These are phyloP conservation scores for Palythoa grandis DNA, from an alignment of 92 coral and sea anemone species.

Conservation along the genomic window DNA sequence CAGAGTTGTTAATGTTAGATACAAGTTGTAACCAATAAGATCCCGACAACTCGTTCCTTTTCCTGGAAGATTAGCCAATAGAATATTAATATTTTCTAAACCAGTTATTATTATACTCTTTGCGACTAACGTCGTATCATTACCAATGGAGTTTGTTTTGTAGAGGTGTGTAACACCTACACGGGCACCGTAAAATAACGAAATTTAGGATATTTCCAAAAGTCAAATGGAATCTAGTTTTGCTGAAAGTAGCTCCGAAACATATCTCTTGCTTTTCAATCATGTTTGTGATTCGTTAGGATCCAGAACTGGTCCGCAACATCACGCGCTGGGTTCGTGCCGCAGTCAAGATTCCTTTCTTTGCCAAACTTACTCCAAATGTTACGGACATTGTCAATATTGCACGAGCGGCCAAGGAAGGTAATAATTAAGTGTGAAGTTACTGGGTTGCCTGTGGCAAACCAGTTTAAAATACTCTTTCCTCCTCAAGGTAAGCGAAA, in stretches of 20 bases:
- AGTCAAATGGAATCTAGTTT: neutral
- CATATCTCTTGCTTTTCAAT: neutral
- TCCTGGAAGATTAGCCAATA: too few species aligned
- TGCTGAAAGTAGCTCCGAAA: neutral
- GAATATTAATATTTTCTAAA: too few species aligned
- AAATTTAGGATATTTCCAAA: neutral
- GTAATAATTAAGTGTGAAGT: conserved; percentile 28
- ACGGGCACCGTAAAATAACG: too few species aligned
- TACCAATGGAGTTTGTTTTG: too few species aligned
- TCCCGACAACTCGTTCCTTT: too few species aligned
- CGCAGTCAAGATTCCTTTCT: conserved; percentile 92
- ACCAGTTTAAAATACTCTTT: too few species aligned
- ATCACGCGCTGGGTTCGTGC: conserved; percentile 94
- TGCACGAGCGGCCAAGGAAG: conserved; percentile 96
- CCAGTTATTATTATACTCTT: too few species aligned
- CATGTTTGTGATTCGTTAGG: conserved; percentile 48
- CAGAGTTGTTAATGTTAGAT: too few species aligned
- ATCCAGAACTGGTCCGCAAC: conserved; percentile 93
- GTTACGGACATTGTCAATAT: conserved; percentile 93
- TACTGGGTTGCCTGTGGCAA: neutral
- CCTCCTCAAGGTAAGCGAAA: too few species aligned
- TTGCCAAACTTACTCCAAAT: conserved; percentile 97
- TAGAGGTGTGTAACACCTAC: too few species aligned
- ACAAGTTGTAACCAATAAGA: too few species aligned
- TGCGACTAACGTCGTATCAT: too few species aligned